phyloP scores from a whole-genome alignment of 2,113 vertebrate species.

The Ceratotherium simum region DNA sequence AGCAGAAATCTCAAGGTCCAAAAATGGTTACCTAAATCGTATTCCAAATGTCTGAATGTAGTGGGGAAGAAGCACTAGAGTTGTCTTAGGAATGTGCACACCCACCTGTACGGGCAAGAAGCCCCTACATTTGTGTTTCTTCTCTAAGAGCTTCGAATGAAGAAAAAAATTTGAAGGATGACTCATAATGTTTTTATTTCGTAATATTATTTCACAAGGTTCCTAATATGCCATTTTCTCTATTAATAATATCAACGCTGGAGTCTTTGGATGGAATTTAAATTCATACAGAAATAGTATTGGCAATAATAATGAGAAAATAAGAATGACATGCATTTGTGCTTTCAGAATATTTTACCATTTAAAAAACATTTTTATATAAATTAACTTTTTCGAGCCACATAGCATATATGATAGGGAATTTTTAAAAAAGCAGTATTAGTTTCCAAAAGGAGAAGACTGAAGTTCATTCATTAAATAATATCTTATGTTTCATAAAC shows the following conservation, averaged over 20 bases:
- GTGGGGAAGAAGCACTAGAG: rapidly evolving
- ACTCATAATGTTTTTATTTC: background rate
- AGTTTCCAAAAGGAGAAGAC: background rate
- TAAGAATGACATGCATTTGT: background rate
- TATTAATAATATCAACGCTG: background rate
- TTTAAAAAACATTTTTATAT: background rate
- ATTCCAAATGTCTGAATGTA: no score
- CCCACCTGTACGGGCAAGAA: no score
- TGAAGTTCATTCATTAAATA: no score
- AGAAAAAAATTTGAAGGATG: background rate
- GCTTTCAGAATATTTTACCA: background rate
- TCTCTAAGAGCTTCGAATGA: background rate
- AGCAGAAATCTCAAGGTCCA: no score
- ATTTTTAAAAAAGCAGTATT: background rate
- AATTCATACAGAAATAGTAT: background rate
- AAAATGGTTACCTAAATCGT: no score
- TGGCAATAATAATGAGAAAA: background rate
- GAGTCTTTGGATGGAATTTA: background rate
- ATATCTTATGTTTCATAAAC: background rate
- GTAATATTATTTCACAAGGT: background rate
- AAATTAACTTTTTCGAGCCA: background rate
- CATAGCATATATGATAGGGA: background rate
- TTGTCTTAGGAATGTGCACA: background rate
- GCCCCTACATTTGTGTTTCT: background rate
- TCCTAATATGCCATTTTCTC: background rate